Conservation (phyloP, 1,140 invertebrate genomes). For the Sipha flava region DNA sequence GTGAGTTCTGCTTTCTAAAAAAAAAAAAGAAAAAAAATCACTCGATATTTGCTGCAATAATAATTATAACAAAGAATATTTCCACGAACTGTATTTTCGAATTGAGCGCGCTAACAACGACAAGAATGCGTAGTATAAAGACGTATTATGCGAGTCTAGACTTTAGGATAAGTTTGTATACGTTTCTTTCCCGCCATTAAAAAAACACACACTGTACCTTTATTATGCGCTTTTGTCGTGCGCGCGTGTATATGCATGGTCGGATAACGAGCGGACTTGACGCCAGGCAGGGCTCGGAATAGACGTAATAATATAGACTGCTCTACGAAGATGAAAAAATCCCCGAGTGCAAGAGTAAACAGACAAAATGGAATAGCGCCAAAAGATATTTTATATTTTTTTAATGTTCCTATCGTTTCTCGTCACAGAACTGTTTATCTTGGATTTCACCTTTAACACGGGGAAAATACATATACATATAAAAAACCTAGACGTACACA, state of each 20-base stretch:
- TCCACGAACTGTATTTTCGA: not conserved
- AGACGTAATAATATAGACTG: not conserved
- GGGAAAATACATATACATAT: not conserved
- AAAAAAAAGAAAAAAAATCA: too few species aligned
- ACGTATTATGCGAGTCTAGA: too few species aligned
- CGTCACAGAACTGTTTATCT: slow-evolving; percentile 2
- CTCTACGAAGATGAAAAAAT: not conserved
- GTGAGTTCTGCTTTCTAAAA: too few species aligned
- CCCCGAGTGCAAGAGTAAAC: not conserved
- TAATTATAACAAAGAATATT: too few species aligned
- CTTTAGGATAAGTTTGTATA: too few species aligned
- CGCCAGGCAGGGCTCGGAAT: not conserved
- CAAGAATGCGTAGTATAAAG: not conserved
- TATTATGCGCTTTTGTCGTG: too few species aligned
- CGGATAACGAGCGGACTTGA: not conserved
- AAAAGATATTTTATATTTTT: not conserved
- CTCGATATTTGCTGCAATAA: too few species aligned
- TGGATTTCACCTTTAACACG: not conserved
- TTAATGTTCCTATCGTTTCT: not conserved
- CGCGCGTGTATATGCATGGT: too few species aligned
- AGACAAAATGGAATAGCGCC: slow-evolving; percentile 7
- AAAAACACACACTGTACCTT: not conserved
- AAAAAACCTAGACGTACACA: not conserved
- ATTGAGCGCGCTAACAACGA: not conserved
- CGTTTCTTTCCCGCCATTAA: not conserved